phyloP scores from a whole-genome alignment of 2,888 invertebrate species.

The Drosophila borborema region DNA sequence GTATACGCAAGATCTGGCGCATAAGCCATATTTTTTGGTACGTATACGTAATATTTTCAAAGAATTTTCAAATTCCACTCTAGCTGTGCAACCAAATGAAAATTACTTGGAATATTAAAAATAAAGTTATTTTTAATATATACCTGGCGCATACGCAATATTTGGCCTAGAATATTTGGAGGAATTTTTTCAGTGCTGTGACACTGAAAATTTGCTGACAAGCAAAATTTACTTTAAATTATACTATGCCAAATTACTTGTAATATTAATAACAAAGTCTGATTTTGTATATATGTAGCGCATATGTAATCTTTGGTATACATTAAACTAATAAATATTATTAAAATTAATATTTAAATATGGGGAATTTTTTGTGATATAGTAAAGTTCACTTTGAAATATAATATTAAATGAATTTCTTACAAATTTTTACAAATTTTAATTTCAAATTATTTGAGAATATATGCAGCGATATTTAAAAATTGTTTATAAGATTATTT shows the following conservation, averaged over 20 bases:
- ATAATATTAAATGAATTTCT: too few relatives aligned
- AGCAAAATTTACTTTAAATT: too few relatives aligned
- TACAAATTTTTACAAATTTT: too few relatives aligned
- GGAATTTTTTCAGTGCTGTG: too few relatives aligned
- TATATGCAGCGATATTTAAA: too few relatives aligned
- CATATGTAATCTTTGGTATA: not conserved
- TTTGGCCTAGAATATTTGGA: not conserved
- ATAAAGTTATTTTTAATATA: not conserved
- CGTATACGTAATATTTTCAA: conserved; percentile 1
- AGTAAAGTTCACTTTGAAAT: too few relatives aligned
- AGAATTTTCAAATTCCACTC: not conserved
- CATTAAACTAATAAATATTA: too few relatives aligned
- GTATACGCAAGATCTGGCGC: conserved; percentile 48
- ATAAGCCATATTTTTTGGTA: not conserved
- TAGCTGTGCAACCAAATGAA: not conserved
- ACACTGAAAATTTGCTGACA: too few relatives aligned
- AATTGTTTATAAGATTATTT: too few relatives aligned
- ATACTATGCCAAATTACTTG: not conserved
- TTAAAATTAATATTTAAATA: not conserved
- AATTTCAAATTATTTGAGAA: too few relatives aligned
- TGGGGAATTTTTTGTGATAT: not conserved
- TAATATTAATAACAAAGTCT: not conserved
- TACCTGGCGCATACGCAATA: not conserved
- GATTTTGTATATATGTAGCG: not conserved
- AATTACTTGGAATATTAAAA: not conserved